These are phyloP conservation scores for Hemitrygon akajei DNA, from an alignment of 2,797 vertebrate species.

Conservation along the genomic window DNA sequence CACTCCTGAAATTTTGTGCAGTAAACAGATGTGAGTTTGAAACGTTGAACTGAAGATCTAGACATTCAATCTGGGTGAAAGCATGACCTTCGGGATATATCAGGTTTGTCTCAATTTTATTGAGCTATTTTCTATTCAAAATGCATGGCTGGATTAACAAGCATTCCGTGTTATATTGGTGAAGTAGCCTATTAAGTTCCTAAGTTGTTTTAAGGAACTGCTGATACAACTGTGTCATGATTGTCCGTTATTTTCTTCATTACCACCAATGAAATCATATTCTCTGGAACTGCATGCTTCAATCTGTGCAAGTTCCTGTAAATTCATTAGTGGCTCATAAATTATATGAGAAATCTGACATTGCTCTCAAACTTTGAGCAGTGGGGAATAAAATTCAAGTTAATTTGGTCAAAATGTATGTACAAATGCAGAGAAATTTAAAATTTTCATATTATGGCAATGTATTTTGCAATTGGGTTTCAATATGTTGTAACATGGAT, in stretches of 20 bases:
- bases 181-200: conserved; percentile 12
- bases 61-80: neutral
- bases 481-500: neutral
- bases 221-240: neutral
- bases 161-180: neutral
- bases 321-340: neutral
- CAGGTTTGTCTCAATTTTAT: neutral
- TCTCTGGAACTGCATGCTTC: neutral
- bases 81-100: neutral
- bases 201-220: neutral
- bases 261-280: neutral
- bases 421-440: neutral
- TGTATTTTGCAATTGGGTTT: neutral
- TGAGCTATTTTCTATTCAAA: neutral
- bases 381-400: neutral
- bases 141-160: conserved; percentile 29
- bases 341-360: neutral
- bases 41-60: neutral
- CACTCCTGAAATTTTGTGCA: neutral
- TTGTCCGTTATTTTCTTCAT: neutral
- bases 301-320: neutral
- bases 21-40: neutral
- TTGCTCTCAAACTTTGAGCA: neutral
- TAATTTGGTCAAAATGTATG: neutral
- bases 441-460: neutral